Base-by-base conservation (phyloP, 2,797 vertebrate genomes). In the Lutjanus argentimaculatus region DNA sequence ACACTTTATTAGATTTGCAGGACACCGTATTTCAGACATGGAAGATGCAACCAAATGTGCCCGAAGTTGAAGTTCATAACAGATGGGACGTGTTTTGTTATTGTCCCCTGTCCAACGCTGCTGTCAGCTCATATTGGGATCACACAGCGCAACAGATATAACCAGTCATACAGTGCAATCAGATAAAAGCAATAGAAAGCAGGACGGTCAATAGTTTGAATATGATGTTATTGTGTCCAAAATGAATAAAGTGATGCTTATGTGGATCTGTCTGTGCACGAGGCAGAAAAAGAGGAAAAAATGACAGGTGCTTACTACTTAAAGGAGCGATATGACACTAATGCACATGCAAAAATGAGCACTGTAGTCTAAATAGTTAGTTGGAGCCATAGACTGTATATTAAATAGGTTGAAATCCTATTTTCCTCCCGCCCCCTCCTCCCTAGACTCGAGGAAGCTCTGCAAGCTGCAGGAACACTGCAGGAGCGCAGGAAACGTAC, bases 111-210 rank as follows among this genome's bases (percentile, higher is more conserved):
- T 49, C 63, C 70, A n/a, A 3, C 19, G 0, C 51, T 52, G 58
- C 70, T 52, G 61, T 72, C 66, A 19, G 64, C 64, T 81, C 67
- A 69, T 70, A 43, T 72, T 42, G 43, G 25, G 58, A 42, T 68
- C 75, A 66, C 72, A 25, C 57, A 43, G 66, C 11, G 79, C 61
- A 82, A 51, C 0, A 72, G 58, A 42, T 64, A 14, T 6, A 42
- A 51, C 30, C 51, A 19, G 15, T 1, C 0, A 16, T 43, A 51
- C n/a, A 12, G 21, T 30, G 17, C 72, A 64, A 82, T 52, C 77
- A 74, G 72, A 82, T 68, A 7, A 77, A 64, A 70, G 43, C 40
- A 64, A 57, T 52, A 72, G 75, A 36, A 48, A 72, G 19, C 62
- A 65, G 58, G 45, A 69, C 30, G 55, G 67, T 73, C 63, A 16